These are phyloP conservation scores for Stomatorhinus walkeri DNA, from an alignment of 2,797 vertebrate species.

Conservation along the genomic window DNA sequence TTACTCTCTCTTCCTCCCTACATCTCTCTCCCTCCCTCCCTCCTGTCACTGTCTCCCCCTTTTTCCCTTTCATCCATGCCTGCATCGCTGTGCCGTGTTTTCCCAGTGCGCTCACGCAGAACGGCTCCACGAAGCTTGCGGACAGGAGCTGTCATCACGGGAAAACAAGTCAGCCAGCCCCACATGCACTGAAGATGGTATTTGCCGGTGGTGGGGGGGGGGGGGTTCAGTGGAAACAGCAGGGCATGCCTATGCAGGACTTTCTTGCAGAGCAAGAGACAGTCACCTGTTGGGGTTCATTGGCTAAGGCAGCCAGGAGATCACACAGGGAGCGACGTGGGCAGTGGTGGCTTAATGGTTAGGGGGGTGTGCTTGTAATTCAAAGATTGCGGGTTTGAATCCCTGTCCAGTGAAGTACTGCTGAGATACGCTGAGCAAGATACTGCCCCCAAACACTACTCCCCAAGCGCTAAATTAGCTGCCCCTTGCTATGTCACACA, in stretches of 20 bases:
- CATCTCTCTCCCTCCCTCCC: not conserved
- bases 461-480: no score
- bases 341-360: no score
- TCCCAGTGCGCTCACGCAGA: not conserved
- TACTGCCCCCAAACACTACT: no score
- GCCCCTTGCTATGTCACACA: no score
- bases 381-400: no score
- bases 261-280: not conserved
- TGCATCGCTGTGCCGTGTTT: not conserved
- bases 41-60: not conserved
- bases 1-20: no score
- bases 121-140: not conserved
- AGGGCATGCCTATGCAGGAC: not conserved
- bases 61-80: not conserved
- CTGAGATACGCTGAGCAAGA: no score
- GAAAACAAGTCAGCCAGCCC: not conserved
- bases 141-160: not conserved
- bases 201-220: not conserved
- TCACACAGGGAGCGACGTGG: no score
- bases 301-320: not conserved
- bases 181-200: not conserved
- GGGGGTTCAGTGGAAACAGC: not conserved
- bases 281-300: no score
- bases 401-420: no score
- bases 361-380: no score